Conservation (phyloP, 2,113 vertebrate species). For the Rhinolophus sinicus region DNA sequence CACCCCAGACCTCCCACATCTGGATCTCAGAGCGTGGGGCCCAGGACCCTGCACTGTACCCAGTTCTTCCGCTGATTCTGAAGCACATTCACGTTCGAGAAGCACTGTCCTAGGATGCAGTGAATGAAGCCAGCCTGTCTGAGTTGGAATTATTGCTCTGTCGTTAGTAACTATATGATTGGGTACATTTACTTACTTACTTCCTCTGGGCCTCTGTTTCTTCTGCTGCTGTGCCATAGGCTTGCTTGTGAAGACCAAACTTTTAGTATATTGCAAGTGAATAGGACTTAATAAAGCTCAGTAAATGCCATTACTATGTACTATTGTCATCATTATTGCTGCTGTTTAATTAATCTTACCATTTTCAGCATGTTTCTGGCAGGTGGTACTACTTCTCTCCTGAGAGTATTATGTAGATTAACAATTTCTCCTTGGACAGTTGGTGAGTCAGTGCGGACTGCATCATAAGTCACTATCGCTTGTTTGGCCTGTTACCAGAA, state of each 20-base stretch:
- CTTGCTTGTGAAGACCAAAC: neutral
- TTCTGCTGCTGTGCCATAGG: neutral
- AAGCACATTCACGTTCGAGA: neutral
- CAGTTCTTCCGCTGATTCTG: neutral
- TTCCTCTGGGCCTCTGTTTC: neutral
- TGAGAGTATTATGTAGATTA: conserved; percentile 74
- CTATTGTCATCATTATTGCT: neutral
- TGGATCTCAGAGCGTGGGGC: neutral
- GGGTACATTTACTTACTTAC: neutral
- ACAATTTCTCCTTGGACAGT: conserved; percentile 76
- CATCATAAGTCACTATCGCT: neutral
- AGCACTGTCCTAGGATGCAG: neutral
- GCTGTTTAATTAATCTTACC: conserved; percentile 68
- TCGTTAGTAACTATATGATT: neutral
- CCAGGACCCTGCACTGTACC: no score
- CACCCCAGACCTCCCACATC: neutral
- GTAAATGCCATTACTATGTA: neutral
- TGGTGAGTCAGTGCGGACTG: neutral
- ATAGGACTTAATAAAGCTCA: neutral
- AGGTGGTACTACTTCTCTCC: conserved; percentile 78
- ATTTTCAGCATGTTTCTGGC: conserved; percentile 84
- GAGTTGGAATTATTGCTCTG: neutral
- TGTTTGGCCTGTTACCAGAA: conserved; percentile 15
- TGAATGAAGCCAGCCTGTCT: neutral
- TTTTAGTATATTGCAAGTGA: neutral